These are phyloP conservation scores for Chironomus striatipennis DNA, from an alignment of 1,140 invertebrate species.

Conservation along the genomic window DNA sequence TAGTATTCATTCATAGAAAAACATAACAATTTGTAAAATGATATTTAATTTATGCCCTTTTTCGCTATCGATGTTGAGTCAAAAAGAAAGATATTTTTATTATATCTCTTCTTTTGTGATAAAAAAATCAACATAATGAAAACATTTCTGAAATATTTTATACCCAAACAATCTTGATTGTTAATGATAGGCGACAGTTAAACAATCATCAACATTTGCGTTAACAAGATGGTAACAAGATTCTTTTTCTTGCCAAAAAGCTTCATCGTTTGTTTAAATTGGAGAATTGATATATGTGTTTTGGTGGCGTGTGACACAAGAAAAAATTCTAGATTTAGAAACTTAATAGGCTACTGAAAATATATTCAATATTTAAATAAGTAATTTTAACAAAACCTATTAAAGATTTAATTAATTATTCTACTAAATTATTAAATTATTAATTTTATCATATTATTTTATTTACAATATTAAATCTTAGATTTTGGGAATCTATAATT, in stretches of 20 bases:
- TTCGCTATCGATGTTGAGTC: no score
- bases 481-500: no score
- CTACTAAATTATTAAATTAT: no score
- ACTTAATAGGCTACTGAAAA: no score
- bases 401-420: no score
- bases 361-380: no score
- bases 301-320: background rate
- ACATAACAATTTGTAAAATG: background rate
- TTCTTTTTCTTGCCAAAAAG: background rate
- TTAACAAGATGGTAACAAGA: constrained; percentile 1
- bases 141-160: background rate
- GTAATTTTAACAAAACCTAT: no score
- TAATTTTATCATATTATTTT: no score
- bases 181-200: background rate
- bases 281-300: background rate
- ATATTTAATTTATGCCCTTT: background rate
- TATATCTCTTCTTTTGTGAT: no score
- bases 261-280: background rate
- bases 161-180: background rate
- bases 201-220: background rate
- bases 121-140: background rate
- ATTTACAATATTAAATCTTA: no score
- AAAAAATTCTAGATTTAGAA: background rate
- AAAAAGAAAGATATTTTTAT: no score
- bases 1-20: constrained; percentile 4